Base-by-base conservation (phyloP, 2,888 invertebrate genomes). In the Synergus japonicus region DNA sequence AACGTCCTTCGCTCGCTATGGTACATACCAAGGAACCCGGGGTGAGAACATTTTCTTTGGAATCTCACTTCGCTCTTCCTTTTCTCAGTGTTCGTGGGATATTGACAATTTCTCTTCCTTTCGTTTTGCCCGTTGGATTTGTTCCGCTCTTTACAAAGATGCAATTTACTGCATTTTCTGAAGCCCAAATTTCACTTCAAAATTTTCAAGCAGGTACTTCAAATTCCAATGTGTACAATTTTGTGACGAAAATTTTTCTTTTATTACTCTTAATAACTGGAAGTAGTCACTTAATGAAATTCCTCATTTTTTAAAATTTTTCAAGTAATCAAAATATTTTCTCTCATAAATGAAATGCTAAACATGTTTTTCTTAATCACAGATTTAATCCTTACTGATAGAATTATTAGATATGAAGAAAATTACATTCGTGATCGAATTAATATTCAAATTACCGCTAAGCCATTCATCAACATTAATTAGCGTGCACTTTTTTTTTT, bases 1-100 rank as follows among this genome's bases (percentile, higher is more conserved):
- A 85, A 85, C 83, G 85, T 85, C 86, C 86, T 86, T 83, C 85
- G 82, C 79, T 83, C 58, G 69, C 76, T 77, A 54, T 77, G 13
- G 37, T 60, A 43, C n/a, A 43, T 9, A 18, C 43, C 66, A 54
- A 37, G 54, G 37, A 73, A 43, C 67, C 43, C 44, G 37, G 29
- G 29, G 12, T 69, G 49, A 49, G 49, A 69, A 69, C 49, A 46
- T 69, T 69, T 22, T 37, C 37, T 73, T 46, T 66, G 18, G 44
- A 46, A 67, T 46, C 67, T 29, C 46, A 22, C 46, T 69, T 69
- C 9, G 49, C 29, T 8, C n/a, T 69, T 69, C 29, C 29, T 29
- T 37, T 37, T 43, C 37, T 37, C 37, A 37, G 37, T 22, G 37
- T 44, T 29, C 44, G 54, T 44, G 49, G 18, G 22, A 73, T 82